Evolutionary conservation across 2,113 vertebrate genomes (phyloP).

Genomic region (Fregetta grallaria): DNA sequence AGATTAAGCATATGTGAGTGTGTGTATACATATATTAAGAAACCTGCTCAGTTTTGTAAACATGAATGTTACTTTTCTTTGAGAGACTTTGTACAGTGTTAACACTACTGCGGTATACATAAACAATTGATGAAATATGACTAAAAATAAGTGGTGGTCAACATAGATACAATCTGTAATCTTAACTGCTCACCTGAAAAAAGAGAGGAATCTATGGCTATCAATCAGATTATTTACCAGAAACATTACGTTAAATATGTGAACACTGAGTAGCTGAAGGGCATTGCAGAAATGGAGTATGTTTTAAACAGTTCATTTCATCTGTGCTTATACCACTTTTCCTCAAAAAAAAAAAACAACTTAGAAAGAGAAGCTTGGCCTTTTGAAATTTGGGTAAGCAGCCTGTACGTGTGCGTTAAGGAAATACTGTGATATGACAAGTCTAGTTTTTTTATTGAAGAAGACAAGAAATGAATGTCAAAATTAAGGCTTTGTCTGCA

Average conservation of each 20-base stretch:
- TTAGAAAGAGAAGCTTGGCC: background rate
- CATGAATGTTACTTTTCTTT: slow-evolving; percentile 21
- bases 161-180: background rate
- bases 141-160: background rate
- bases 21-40: background rate
- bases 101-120: slow-evolving; percentile 26
- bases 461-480: background rate
- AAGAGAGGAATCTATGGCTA: slow-evolving; percentile 28
- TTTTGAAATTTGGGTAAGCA: slow-evolving; percentile 21
- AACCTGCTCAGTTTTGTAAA: slow-evolving; percentile 46
- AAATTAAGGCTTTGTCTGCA: slow-evolving; percentile 55
- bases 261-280: slow-evolving; percentile 67
- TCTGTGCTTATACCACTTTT: slow-evolving; percentile 37
- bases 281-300: slow-evolving; percentile 74
- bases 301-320: slow-evolving; percentile 14
- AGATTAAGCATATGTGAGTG: background rate
- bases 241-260: background rate
- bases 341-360: background rate
- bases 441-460: background rate
- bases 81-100: slow-evolving; percentile 25
- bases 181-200: slow-evolving; percentile 82
- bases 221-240: slow-evolving; percentile 21
- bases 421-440: slow-evolving; percentile 51
- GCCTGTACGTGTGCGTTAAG: slow-evolving; percentile 40
- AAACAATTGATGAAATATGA: background rate